Evolutionary conservation across 2,797 vertebrate genomes (phyloP), one percentile per base, ranked within the genome.

Genomic region (Sebastes oblongus): DNA sequence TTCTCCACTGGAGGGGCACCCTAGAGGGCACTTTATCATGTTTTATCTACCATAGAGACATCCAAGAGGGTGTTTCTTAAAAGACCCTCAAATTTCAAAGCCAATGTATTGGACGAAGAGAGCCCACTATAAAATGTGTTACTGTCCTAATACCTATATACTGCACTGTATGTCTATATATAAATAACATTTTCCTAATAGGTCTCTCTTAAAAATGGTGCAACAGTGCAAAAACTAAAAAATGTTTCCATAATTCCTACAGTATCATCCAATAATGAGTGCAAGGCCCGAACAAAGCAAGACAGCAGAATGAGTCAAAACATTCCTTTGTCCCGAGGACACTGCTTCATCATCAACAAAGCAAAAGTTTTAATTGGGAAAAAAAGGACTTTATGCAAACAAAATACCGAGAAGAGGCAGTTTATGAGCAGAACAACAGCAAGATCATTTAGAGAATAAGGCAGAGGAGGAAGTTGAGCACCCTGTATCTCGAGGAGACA

Each of bases 301-400:
- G 34, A 30, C 42, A 61, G 69, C 59, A 74, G 54, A 64, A 72
- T 29, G 59, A 83, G 71, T 72, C 61, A 72, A 79, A 75, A 64
- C 42, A 61, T 75, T 27, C 60, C 42, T 80, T 80, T 82, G 71
- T 67, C 61, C 73, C 59, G 5, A 5, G 34, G 42, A 83, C 78
- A 80, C 77, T 69, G 66, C 74, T 77, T 82, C 27, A 85, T 87
- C 73, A 82, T 82, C 77, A 88, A 77, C 30, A 81, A 64, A 72
- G 27, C 24, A 59, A 46, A 36, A 62, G 60, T 58, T 59, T 67
- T 85, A 82, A 77, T 87, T 87, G 72, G 80, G 62, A 67, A 70
- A 16, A 16, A 36, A 24, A 20, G 27, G 39, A 42, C 34, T 55
- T 69, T 69, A 77, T 60, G 54, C 76, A 83, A 76, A 77, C 55